These are phyloP conservation scores for Crypturellus tataupa DNA, from an alignment of 2,797 vertebrate species.

Conservation along the genomic window DNA sequence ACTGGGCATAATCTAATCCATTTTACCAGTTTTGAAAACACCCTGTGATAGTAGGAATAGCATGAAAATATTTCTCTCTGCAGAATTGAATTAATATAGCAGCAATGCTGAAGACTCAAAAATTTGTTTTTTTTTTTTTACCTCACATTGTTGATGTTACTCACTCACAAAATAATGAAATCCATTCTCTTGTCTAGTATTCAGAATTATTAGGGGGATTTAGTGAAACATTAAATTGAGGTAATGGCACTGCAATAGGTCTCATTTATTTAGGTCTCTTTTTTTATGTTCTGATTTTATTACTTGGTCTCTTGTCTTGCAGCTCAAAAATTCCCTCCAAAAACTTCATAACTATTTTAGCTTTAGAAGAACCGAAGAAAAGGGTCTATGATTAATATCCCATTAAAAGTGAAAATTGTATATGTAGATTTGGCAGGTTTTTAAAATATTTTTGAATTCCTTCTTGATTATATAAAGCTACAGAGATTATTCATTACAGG, in stretches of 20 bases:
- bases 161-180: constrained; percentile 32
- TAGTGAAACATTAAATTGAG: constrained; percentile 50
- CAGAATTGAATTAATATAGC: background rate
- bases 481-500: background rate
- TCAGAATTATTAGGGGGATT: constrained; percentile 14
- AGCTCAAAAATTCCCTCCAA: constrained; percentile 17
- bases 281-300: background rate
- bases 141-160: background rate
- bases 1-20: background rate
- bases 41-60: background rate
- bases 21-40: constrained; percentile 36
- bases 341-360: background rate
- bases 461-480: background rate
- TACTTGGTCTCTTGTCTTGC: background rate
- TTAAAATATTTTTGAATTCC: background rate
- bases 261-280: background rate
- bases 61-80: background rate
- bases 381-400: background rate
- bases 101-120: constrained; percentile 10
- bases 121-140: background rate
- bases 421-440: background rate
- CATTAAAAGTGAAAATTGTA: background rate
- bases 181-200: background rate
- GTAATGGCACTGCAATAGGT: background rate
- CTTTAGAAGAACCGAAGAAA: background rate